Conservation (phyloP, 1,140 invertebrate species). For the Colletes latitarsis region DNA sequence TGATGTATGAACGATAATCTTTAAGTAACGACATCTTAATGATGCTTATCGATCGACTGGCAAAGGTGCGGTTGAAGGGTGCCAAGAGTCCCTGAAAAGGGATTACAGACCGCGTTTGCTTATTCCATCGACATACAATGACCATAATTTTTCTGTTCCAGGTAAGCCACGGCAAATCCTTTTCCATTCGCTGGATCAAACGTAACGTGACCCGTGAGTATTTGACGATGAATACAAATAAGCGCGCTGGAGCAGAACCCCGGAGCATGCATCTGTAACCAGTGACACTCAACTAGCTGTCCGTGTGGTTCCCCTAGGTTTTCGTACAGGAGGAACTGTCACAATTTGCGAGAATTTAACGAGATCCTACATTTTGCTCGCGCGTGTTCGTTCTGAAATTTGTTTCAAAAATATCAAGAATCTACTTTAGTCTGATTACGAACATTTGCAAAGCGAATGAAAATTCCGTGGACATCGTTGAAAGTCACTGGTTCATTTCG, state of each 20-base stretch:
- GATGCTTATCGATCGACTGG: no score
- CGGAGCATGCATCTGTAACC: background rate
- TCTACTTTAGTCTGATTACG: no score
- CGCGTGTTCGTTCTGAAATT: no score
- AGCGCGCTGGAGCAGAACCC: conserved; percentile 13
- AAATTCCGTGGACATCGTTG: background rate
- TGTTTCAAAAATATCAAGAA: no score
- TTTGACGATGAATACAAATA: conserved; percentile 31
- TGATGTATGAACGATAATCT: no score
- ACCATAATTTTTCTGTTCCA: conserved; percentile 51
- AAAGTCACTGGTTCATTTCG: background rate
- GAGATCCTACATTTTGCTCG: no score
- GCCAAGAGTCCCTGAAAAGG: background rate
- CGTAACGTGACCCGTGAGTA: conserved; percentile 22
- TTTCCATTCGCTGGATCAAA: conserved; percentile 7
- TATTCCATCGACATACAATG: conserved; percentile 10
- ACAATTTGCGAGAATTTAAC: no score
- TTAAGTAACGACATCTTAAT: no score
- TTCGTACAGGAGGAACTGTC: no score
- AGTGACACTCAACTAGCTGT: background rate
- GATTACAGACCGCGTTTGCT: background rate
- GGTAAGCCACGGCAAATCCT: conserved; percentile 48
- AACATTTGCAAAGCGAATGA: background rate
- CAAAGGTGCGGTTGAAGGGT: no score
- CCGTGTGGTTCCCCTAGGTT: background rate